Conservation (phyloP, 1,140 invertebrate species). For the Drosophila ercepeae region DNA sequence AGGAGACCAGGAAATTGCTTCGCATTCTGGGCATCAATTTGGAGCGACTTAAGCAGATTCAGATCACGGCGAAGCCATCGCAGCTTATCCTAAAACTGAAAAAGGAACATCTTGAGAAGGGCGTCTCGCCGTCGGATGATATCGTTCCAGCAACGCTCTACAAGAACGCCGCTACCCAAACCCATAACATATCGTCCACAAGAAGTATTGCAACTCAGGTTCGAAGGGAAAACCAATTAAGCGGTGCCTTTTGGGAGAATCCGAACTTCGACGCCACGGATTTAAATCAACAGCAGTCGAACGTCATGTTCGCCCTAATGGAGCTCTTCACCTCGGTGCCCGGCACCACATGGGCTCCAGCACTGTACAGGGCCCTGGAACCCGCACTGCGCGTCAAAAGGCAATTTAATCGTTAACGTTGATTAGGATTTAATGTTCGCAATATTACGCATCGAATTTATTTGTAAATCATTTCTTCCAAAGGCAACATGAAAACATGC, state of each 20-base stretch:
- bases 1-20: constrained; percentile 29
- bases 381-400: constrained; percentile 30
- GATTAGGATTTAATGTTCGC: background rate
- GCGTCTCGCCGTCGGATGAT: constrained; percentile 16
- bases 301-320: constrained; percentile 46
- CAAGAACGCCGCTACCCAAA: constrained; percentile 38
- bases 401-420: background rate
- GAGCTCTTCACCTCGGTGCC: constrained; percentile 25
- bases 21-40: constrained; percentile 46
- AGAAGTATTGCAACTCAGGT: constrained; percentile 32
- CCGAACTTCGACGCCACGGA: constrained; percentile 7
- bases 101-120: constrained; percentile 2
- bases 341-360: constrained; percentile 9
- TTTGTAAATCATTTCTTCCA: constrained; percentile 10
- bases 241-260: constrained; percentile 35
- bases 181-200: background rate
- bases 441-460: constrained; percentile 3
- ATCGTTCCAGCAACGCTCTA: constrained; percentile 10
- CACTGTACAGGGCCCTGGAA: constrained; percentile 19
- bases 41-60: constrained; percentile 29
- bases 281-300: constrained; percentile 42
- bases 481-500: background rate
- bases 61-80: constrained; percentile 28
- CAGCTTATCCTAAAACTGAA: constrained; percentile 40
- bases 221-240: background rate